These are phyloP conservation scores for Oncorhynchus nerka DNA, from an alignment of 2,113 vertebrate genomes.

Conservation along the genomic window DNA sequence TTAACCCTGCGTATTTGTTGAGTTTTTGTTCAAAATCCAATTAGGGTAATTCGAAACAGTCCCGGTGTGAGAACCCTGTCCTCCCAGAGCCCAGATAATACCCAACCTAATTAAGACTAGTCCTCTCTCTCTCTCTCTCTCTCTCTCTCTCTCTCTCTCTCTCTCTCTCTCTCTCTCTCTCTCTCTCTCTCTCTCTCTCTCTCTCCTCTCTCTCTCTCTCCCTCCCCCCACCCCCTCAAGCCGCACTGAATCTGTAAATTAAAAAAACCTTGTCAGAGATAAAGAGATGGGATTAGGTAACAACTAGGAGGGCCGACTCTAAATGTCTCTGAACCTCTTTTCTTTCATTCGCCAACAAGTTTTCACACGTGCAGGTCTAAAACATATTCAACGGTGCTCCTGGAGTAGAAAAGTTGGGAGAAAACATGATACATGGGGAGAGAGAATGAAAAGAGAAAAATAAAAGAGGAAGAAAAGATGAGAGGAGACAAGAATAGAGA, in stretches of 20 bases:
- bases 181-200: too few relatives aligned
- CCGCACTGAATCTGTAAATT: constrained; percentile 68
- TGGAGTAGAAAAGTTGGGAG: constrained; percentile 64
- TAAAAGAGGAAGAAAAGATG: not conserved
- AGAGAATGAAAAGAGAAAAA: not conserved
- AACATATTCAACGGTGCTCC: not conserved
- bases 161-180: too few relatives aligned
- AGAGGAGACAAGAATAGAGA: constrained; percentile 66
- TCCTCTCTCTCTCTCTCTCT: constrained; percentile 37
- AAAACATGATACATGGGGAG: not conserved
- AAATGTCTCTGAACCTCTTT: constrained; percentile 52
- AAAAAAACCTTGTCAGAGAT: constrained; percentile 67
- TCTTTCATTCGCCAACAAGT: constrained; percentile 36
- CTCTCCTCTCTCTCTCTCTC: too few relatives aligned
- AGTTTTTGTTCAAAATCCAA: constrained; percentile 75
- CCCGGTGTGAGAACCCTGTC: constrained; percentile 68
- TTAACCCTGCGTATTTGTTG: constrained; percentile 68
- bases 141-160: constrained; percentile 12
- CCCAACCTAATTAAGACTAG: constrained; percentile 76
- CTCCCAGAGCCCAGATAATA: constrained; percentile 74
- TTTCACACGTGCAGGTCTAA: constrained; percentile 39
- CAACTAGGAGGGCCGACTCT: constrained; percentile 58
- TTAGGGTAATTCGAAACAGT: constrained; percentile 75
- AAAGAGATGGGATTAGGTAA: constrained; percentile 70
- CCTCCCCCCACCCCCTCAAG: constrained; percentile 8